Percentiles rank a stretch among this genome's conserved stretches.
phyloP scores from a whole-genome alignment of 2,797 vertebrate species.

The Anomalospiza imberbis region DNA sequence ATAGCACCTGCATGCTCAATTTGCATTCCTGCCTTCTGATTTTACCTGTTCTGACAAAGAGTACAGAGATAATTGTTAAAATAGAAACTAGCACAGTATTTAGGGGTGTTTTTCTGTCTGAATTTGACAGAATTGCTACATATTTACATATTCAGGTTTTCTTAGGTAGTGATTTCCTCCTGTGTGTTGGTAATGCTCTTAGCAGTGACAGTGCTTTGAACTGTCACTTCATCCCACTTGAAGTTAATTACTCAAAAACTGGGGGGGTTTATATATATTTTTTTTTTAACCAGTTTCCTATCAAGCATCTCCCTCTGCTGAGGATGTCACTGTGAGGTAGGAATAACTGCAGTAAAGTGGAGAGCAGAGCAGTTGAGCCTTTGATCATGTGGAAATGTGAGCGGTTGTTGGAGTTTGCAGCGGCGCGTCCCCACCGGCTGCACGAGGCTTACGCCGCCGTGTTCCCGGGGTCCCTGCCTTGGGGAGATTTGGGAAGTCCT shows the following conservation, averaged over 20 bases:
- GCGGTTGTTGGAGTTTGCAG: not conserved
- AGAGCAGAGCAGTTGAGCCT: not conserved
- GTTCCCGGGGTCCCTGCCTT: not conserved
- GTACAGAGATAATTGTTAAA: not conserved
- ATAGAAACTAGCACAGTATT: not conserved
- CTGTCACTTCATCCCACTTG: slow-evolving; percentile 30
- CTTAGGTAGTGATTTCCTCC: not conserved
- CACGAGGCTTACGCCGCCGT: fast-evolving
- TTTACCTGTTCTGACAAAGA: not conserved
- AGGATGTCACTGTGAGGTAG: slow-evolving; percentile 10
- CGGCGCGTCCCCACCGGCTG: not conserved
- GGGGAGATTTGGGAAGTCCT: slow-evolving; percentile 12
- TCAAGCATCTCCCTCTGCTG: not conserved
- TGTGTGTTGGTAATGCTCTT: not conserved
- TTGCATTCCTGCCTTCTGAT: not conserved
- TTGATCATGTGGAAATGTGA: not conserved
- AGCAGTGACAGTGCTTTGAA: not conserved
- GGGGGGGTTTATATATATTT: not conserved
- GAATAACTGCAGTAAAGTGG: not conserved
- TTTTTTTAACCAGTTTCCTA: not conserved
- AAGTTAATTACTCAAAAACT: slow-evolving; percentile 38
- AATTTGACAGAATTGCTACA: not conserved
- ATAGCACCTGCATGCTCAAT: not conserved
- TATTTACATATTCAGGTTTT: not conserved
- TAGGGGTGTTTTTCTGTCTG: not conserved